Evolutionary conservation across 2,888 invertebrate species (phyloP).

Genomic region (Dicranocentrus wangi): DNA sequence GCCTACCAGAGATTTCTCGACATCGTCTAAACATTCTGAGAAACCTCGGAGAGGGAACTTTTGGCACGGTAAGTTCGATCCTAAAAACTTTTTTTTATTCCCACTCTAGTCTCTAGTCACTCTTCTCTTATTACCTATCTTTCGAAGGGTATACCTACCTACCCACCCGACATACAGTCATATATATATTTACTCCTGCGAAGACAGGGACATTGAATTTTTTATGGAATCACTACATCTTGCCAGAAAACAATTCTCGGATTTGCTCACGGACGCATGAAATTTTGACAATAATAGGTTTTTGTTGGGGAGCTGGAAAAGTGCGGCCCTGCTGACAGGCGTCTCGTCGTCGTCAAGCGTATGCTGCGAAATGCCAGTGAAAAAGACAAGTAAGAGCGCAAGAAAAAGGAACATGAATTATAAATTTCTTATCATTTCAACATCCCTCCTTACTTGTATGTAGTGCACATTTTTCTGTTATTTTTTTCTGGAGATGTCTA

Average conservation of each 20-base stretch:
- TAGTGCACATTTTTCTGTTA: neutral
- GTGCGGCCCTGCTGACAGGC: conserved; percentile 75
- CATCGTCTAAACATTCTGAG: conserved; percentile 89
- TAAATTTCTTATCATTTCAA: conserved; percentile 62
- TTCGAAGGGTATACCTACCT: conserved; percentile 15
- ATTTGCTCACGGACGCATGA: conserved; percentile 59
- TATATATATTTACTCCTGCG: neutral
- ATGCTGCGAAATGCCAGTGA: conserved; percentile 85
- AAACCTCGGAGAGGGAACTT: conserved; percentile 90
- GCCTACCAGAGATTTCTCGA: conserved; percentile 86
- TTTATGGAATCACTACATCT: conserved; percentile 58
- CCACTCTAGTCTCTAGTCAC: neutral
- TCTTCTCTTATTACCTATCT: conserved; percentile 33
- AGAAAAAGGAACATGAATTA: conserved; percentile 67
- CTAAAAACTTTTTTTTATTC: conserved; percentile 6
- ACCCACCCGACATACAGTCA: neutral
- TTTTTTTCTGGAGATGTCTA: neutral
- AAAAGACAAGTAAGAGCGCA: conserved; percentile 82
- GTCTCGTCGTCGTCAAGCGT: conserved; percentile 91
- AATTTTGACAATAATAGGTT: conserved; percentile 68
- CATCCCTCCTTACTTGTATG: no score
- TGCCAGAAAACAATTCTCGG: conserved; percentile 60
- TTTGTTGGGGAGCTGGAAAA: conserved; percentile 72
- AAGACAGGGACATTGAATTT: conserved; percentile 57
- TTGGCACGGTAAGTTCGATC: conserved; percentile 83